Evolutionary conservation across 2,797 vertebrate genomes (phyloP).

Genomic region (Esox lucius): DNA sequence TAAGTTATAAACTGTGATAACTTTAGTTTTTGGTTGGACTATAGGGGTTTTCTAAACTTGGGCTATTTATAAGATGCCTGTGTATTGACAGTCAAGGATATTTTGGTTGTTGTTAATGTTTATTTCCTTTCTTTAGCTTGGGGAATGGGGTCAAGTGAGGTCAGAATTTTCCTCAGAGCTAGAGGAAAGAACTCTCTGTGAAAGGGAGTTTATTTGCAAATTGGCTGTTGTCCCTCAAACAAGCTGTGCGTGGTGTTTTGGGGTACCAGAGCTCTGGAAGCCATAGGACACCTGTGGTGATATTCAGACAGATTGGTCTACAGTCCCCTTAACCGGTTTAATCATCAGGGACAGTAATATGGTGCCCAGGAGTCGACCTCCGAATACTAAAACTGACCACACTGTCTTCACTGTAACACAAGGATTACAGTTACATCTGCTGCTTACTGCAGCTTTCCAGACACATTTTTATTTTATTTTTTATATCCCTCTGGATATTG

Average conservation of each 20-base stretch:
- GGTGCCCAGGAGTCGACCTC: not conserved
- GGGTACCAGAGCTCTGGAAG: not conserved
- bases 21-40: not conserved
- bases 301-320: not conserved
- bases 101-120: slow-evolving; percentile 6
- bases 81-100: not conserved
- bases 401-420: not conserved
- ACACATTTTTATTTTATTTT: not conserved
- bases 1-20: not conserved
- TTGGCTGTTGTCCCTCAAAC: not conserved
- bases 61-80: not conserved
- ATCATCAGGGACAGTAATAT: not conserved
- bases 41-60: not conserved
- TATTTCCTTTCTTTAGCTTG: not conserved
- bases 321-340: not conserved
- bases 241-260: not conserved
- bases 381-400: not conserved
- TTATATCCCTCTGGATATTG: slow-evolving; percentile 7
- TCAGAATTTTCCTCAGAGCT: slow-evolving; percentile 4
- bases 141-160: not conserved
- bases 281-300: not conserved
- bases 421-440: slow-evolving; percentile 51
- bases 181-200: slow-evolving; percentile 1
- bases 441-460: slow-evolving; percentile 28
- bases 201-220: slow-evolving; percentile 14